Conservation (phyloP, 1,140 invertebrate genomes). For the Drosophila busckii region DNA sequence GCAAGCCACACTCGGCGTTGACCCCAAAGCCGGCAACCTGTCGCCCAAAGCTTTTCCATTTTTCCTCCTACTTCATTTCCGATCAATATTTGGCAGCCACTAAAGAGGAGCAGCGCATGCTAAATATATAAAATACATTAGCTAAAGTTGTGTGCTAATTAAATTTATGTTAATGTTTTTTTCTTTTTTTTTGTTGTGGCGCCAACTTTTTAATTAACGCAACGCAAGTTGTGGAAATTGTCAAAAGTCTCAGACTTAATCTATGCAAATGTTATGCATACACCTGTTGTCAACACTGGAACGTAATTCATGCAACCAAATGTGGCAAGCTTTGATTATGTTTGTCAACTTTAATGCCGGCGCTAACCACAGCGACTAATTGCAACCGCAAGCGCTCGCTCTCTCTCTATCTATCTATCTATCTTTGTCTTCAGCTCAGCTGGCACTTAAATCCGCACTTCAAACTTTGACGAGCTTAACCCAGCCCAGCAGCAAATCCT, state of each 20-base stretch:
- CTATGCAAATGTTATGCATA: conserved; percentile 64
- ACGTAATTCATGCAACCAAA: neutral
- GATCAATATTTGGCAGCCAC: conserved; percentile 70
- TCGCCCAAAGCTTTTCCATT: too few species aligned
- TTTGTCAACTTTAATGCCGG: conserved; percentile 11
- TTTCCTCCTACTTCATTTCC: conserved; percentile 3
- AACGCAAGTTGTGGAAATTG: conserved; percentile 13
- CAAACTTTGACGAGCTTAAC: too few species aligned
- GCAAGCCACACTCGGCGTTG: neutral
- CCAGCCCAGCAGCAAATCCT: too few species aligned
- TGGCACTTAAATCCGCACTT: neutral
- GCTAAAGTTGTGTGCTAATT: conserved; percentile 20
- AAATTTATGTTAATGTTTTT: conserved; percentile 69
- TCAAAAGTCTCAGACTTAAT: conserved; percentile 30
- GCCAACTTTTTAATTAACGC: conserved; percentile 71
- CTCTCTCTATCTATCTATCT: neutral
- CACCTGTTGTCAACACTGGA: conserved; percentile 49
- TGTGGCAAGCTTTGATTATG: neutral
- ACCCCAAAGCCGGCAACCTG: neutral
- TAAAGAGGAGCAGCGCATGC: too few species aligned
- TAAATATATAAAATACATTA: conserved; percentile 16
- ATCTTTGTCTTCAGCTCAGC: neutral
- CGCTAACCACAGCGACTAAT: conserved; percentile 39
- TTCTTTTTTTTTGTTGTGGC: too few species aligned
- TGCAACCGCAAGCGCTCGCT: conserved; percentile 18